phyloP scores from a whole-genome alignment of 1,140 invertebrate species.

The Drosophila pachea region DNA sequence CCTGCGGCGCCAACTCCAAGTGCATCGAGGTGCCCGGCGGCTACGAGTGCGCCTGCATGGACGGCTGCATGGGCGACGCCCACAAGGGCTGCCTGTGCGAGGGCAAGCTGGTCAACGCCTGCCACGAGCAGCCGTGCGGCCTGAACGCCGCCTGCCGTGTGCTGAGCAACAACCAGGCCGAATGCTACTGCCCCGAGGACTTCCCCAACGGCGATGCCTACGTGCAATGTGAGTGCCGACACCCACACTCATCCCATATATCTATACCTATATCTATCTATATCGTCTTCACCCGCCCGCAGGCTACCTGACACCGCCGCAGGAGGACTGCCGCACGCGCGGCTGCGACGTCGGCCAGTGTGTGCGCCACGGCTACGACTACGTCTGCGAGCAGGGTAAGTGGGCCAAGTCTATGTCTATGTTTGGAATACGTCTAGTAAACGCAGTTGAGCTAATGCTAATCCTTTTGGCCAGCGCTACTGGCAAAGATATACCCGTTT shows the following conservation, averaged over 20 bases:
- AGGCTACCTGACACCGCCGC: slow-evolving; percentile 79
- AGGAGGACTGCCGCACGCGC: slow-evolving; percentile 87
- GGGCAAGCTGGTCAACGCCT: slow-evolving; percentile 82
- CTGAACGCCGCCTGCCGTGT: slow-evolving; percentile 89
- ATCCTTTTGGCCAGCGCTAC: slow-evolving; percentile 60
- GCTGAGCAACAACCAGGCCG: slow-evolving; percentile 82
- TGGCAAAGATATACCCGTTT: slow-evolving; percentile 49
- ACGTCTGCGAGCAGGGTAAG: slow-evolving; percentile 90
- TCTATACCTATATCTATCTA: background rate
- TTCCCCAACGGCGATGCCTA: slow-evolving; percentile 91
- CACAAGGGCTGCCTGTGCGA: slow-evolving; percentile 88
- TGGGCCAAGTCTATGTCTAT: slow-evolving; percentile 50
- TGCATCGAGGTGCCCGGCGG: slow-evolving; percentile 87
- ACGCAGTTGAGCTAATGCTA: slow-evolving; percentile 58
- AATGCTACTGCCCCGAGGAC: slow-evolving; percentile 90
- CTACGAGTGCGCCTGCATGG: slow-evolving; percentile 88
- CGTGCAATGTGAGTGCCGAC: slow-evolving; percentile 87
- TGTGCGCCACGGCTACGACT: slow-evolving; percentile 87
- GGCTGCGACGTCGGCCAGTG: slow-evolving; percentile 92
- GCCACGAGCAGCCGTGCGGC: slow-evolving; percentile 87
- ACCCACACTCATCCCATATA: background rate
- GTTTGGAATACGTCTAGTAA: slow-evolving; percentile 31
- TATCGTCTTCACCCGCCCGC: background rate
- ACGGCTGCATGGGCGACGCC: slow-evolving; percentile 90
- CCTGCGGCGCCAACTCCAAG: slow-evolving; percentile 90